Base-by-base conservation (phyloP, 2,797 vertebrate genomes). In the Rousettus madagascariensis region DNA sequence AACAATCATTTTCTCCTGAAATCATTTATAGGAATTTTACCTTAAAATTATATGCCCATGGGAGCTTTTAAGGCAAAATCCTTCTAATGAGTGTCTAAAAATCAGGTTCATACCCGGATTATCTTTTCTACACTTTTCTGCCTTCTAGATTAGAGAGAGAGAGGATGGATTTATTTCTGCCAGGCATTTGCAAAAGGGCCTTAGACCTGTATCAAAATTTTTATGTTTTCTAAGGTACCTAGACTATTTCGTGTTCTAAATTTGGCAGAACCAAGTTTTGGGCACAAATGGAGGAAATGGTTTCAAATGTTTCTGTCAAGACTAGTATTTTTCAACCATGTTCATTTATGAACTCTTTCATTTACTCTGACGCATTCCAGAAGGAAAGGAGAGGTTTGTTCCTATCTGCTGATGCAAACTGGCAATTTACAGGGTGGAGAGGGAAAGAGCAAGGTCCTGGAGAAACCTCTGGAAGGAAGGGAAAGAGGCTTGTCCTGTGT, bases 301-400 rank as follows among this genome's bases (percentile, higher is more conserved):
- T 95, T 97, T 97, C 65, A 92, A 65, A 89, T 93, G 75, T 95
- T 97, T 89, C 49, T 96, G 85, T 95, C 61, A 89, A 94, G 88
- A 77, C 90, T 22, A 6, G 94, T 94, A 43, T 92, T 97, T 97
- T 97, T 92, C 77, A 88, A 46, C 49, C 33, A 92, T 46, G 69
- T 94, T 97, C 80, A 84, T 96, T 96, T 97, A 88, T 95, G 87
- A 94, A 91, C 92, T 95, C 96, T 97, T 93, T 97, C 90, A 97
- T 96, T 96, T 97, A 78, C 82, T 63, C 30, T 86, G 90, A 59
- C 66, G 22, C 66, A 57, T 63, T 92, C 28, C 66, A 57, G 30
- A 46, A 89, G 68, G 51, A 90, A 94, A 94, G 74, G 71, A 71
- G 92, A 96, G 69, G 24, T 75, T 74, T 96, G 74, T 72, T 59